Base-by-base conservation (phyloP, 1,140 invertebrate genomes). In the Ips nitidus region DNA sequence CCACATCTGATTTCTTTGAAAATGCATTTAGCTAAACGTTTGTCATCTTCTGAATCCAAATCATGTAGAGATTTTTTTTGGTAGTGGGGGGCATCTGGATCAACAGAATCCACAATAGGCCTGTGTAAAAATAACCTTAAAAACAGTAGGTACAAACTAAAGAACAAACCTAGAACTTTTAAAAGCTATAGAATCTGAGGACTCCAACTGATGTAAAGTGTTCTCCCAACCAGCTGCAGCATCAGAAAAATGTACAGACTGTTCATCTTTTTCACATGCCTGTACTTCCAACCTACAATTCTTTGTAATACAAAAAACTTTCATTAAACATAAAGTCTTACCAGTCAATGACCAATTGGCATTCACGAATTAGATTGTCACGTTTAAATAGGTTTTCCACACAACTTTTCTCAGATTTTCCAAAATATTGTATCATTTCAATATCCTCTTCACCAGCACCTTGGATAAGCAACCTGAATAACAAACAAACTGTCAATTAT, bases 271-370 rank as follows among this genome's bases (percentile, higher is more conserved):
- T 76, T 94, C 91, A 36, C 87, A 81, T 8, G 91, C 89, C 81
- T 90, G 93, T 59, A 88, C 87, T 81, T 98, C 95, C 41, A 98
- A 79, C 69, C 69, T 71, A 22, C 45, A 50, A 22, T 50, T 50
- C 2, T 47, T 47, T 47, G 1, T 7, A 1, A 47, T 7, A 2
- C 39, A 7, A 56, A 56, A 56, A 1, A 2, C 47, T 22, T 22
- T 22, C 22, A 22, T 22, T 22, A 22, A 22, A 22, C 22, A 22
- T 22, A 22, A 22, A 38, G 2, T 56, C 45, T 57, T 60, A 71
- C 95, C 95, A 98, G 80, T 98, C 94, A 36, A 97, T 89, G 42
- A 98, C 88, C 55, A 95, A 79, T 80, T 95, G 92, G 76, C 90
- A 87, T 81, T 94, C 88, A 69, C 92, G 82, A 5, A 95, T 80